Base-by-base conservation (phyloP, 1,140 invertebrate genomes). In the Chironomus tepperi region DNA sequence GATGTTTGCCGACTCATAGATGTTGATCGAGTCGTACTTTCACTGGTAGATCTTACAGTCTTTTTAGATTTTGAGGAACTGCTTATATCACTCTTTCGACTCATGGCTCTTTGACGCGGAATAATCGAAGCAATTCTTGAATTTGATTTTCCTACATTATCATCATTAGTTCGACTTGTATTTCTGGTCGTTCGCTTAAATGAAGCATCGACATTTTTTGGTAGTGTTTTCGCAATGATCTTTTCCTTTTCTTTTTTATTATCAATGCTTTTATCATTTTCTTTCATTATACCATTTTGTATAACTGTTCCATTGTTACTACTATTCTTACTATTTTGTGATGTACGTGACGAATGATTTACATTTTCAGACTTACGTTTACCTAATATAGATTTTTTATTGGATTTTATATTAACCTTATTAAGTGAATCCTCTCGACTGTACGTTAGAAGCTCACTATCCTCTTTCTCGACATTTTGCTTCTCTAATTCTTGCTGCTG, bases 351-450 rank as follows among this genome's bases (percentile, higher is more conserved):
- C 43, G 43, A 16, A 10, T 24, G 65, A 75, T 47, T 73, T 42
- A 16, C 19, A 43, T 57, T 76, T n/a, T 74, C 75, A 73, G 16
- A 43, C 42, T 74, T 76, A n/a, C 34, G 73, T 75, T 75, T 73
- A 74, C 73, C 78, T 77, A 76, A 75, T 43, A 75, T 72, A 7
- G 67, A 72, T 42, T 74, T 76, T 70, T 77, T 79, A 77, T 77
- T 76, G 77, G 77, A 77, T 75, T 75, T 82, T 80, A 83, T 88
- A 88, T 90, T 90, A 88, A 93, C 91, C 90, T 93, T 90, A 87
- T 91, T 91, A 77, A 86, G 86, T 76, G 90, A 86, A 79, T 93
- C 91, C 84, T 90, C 89, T 72, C 89, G 85, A 18, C 86, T 86
- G 78, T 89, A 93, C 1, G 90, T 92, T 42, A 92, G 81, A 18